Percentiles rank a stretch among this genome's conserved stretches.
These are phyloP conservation scores for Linurgus olivaceus DNA, from an alignment of 2,797 vertebrate genomes.

Conservation along the genomic window DNA sequence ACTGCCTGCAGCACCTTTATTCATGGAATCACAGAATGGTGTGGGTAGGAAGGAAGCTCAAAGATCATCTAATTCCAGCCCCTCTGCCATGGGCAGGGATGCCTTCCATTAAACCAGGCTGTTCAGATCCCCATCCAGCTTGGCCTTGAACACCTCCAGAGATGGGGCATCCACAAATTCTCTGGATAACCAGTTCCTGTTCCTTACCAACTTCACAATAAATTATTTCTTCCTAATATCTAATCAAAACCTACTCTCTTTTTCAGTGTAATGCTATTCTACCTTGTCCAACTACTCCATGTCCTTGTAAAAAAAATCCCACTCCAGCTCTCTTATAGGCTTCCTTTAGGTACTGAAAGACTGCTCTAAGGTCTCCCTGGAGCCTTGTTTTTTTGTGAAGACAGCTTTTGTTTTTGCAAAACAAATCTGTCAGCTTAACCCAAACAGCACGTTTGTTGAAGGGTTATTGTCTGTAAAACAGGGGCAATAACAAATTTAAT, in stretches of 20 bases:
- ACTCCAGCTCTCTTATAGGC: neutral
- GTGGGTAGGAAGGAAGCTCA: neutral
- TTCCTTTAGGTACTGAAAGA: neutral
- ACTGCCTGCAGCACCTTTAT: neutral
- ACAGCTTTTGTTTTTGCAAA: neutral
- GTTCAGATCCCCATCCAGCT: neutral
- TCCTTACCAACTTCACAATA: neutral
- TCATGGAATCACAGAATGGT: neutral
- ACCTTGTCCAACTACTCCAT: neutral
- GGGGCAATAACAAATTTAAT: neutral
- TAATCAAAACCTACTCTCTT: neutral
- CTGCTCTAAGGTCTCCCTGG: neutral
- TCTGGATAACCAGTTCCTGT: neutral
- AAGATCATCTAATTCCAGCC: neutral
- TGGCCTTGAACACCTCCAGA: neutral
- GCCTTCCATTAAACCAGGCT: neutral
- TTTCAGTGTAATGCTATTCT: neutral
- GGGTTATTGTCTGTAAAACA: neutral
- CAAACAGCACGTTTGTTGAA: neutral
- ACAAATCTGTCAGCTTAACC: neutral
- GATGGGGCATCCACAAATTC: neutral
- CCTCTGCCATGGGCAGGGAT: neutral
- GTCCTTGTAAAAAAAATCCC: neutral
- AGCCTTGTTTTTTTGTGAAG: neutral
- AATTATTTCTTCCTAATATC: neutral